Evolutionary conservation across 2,797 vertebrate species (phyloP).

Genomic region (Peromyscus aztecus): DNA sequence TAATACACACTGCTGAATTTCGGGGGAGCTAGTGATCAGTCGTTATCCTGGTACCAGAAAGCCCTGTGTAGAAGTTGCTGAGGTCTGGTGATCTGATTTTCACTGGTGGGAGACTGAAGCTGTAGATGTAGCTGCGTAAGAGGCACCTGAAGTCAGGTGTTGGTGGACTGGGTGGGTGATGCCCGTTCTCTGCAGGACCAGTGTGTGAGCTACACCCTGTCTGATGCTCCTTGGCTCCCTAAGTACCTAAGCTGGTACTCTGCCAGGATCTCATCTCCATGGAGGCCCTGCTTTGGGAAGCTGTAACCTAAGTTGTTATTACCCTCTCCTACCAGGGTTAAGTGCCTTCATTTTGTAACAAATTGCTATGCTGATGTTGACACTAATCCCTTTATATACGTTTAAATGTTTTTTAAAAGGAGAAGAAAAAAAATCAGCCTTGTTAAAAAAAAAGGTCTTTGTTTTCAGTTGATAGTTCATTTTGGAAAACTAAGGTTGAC

Average conservation of each 20-base stretch:
- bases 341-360: constrained; percentile 27
- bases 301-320: neutral
- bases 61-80: neutral
- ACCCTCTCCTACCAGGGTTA: neutral
- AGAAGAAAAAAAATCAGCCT: neutral
- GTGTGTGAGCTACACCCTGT: neutral
- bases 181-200: neutral
- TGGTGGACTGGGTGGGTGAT: neutral
- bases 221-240: neutral
- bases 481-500: neutral
- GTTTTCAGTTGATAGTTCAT: neutral
- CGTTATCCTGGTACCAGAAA: constrained; percentile 8
- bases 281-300: constrained; percentile 19
- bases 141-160: neutral
- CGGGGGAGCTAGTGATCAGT: neutral
- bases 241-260: neutral
- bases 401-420: neutral
- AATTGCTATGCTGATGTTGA: neutral
- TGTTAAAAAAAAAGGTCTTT: neutral
- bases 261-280: neutral
- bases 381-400: neutral
- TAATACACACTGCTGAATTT: neutral
- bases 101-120: neutral
- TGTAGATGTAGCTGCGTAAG: constrained; percentile 8
- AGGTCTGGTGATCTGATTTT: neutral